Base-by-base conservation (phyloP, 2,113 vertebrate species). In the Ursus arctos region DNA sequence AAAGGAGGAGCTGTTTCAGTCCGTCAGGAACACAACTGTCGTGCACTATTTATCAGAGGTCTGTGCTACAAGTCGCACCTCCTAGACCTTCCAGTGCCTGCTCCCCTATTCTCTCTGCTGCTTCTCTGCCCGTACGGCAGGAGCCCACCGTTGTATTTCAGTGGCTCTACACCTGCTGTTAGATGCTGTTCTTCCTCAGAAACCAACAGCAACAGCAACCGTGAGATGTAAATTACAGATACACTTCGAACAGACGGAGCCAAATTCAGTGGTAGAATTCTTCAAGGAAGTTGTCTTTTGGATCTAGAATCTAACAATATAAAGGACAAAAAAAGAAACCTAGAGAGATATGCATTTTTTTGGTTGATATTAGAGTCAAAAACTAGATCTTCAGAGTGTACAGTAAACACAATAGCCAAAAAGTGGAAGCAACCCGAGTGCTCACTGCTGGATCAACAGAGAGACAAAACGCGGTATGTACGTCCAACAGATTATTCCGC, bases 41-140 rank as follows among this genome's bases (percentile, higher is more conserved):
- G 7, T 1, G 36, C 3, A 4, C 47, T 24, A 12, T 5, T 47
- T 74, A 36, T 33, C 19, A 19, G 43, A 63, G 18, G 13, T 40
- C 67, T 33, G 13, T 33, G 4, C 28, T 0, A 71, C 57, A 2
- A 40, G 55, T 6, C 15, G 36, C 1, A 15, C 67, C 13, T 61
- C 80, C 47, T 0, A n/a, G 69, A 61, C 63, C 43, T 0, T 4
- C 19, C 15, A 33, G 49, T 4, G 1, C 7, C 11, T 0, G 0
- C 19, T 16, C 49, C 57, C 31, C 61, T 57, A 0, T 6, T 40
- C 74, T 36, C 51, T 63, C 40, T 21, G 6, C 21, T 43, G 18
- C 22, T 0, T 15, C 24, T 36, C 11, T 1, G 57, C 76, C 74
- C 43, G 22, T 12, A 4, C 0, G 6, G 10, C 33, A 49, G 16